Base-by-base conservation (phyloP, 2,113 vertebrate genomes). In the Syngnathus floridae region DNA sequence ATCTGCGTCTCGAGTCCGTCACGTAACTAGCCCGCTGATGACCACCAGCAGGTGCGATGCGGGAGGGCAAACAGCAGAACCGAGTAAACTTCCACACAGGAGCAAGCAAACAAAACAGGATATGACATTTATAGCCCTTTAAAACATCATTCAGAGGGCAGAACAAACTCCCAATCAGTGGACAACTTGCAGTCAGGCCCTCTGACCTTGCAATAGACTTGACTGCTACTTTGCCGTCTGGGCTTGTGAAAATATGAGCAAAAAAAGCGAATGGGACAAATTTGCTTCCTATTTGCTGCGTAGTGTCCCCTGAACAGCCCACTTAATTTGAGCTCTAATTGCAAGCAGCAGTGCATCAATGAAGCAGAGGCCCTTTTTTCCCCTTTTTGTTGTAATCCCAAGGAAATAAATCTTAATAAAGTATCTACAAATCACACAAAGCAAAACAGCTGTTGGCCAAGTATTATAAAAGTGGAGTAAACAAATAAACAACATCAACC, bases 191-290 rank as follows among this genome's bases (percentile, higher is more conserved):
- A 61, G n/a, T 61, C 43, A 16, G 21, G 21, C 14, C 26, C 19
- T 77, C 54, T 54, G 55, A 62, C 52, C 13, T 48, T 65, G 69
- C 43, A 16, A 43, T 31, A 26, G 35, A 43, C 12, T 8, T 59
- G 21, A 37, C 37, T 73, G 35, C 12, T 67, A 63, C 71, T n/a
- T 58, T 65, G 22, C 61, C 46, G 48, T 51, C 26, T 72, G 8
- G 71, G 26, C 51, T 61, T 72, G 65, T 71, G 69, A 73, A 80
- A 75, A 67, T 71, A 64, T 73, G 56, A 74, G 62, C 40, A 26
- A 64, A 66, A 45, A 54, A 76, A 68, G 61, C 51, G 31, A 78
- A 70, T 14, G 2, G 67, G 73, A 73, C 64, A 70, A 63, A 70
- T 79, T 72, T 73, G 61, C 35, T 40, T 62, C 38, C 22, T 41